These are phyloP conservation scores for Falcunculus frontatus DNA, from an alignment of 2,113 vertebrate genomes.

Conservation along the genomic window DNA sequence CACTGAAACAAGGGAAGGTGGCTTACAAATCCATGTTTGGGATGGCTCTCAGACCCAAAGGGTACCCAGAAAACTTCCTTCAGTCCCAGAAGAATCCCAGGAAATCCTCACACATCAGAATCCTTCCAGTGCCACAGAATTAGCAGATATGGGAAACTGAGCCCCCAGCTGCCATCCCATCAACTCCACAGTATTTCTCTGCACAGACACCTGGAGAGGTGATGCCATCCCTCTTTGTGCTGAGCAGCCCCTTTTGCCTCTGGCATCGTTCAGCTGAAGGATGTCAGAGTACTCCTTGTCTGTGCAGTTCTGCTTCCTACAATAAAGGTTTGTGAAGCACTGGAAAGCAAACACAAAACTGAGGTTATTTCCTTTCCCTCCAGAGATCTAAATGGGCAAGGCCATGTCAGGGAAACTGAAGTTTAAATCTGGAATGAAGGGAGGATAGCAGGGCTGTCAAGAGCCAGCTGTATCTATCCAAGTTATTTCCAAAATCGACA, in stretches of 20 bases:
- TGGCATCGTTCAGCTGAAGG: not conserved
- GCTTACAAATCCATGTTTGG: not conserved
- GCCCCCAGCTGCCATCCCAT: not conserved
- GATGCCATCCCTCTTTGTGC: not conserved
- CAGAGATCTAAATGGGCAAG: not conserved
- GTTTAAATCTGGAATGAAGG: not conserved
- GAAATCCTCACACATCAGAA: not conserved
- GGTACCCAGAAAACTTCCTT: not conserved
- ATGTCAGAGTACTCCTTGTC: not conserved
- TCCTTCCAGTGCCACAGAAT: not conserved
- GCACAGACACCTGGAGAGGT: not conserved
- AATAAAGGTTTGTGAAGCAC: not conserved
- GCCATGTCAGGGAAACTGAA: not conserved
- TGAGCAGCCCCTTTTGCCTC: not conserved
- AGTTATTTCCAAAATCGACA: not conserved
- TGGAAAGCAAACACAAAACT: not conserved
- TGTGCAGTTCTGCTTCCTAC: not conserved
- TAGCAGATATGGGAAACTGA: not conserved
- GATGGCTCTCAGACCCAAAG: not conserved
- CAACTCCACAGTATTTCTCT: not conserved
- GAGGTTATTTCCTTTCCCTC: not conserved
- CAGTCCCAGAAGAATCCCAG: not conserved
- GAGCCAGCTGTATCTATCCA: not conserved
- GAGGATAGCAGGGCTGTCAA: not conserved
- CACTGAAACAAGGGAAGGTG: not conserved